Conservation (phyloP, 92 coral and sea anemone genomes). For the Siderastrea radians region DNA sequence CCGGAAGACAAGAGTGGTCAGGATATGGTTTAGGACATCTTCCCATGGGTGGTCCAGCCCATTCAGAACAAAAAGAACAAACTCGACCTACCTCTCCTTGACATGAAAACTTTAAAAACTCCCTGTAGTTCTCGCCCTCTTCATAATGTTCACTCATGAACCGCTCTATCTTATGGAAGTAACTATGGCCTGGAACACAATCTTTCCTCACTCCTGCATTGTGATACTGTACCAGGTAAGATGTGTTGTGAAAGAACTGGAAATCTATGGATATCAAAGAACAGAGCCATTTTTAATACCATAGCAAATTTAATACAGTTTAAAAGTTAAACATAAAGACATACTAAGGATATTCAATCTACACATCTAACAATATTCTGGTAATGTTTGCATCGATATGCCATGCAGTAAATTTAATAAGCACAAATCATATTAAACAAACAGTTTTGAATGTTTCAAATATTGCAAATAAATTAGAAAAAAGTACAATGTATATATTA, state of each 20-base stretch:
- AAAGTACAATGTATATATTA: no score
- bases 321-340: no score
- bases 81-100: conserved; percentile 36
- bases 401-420: no score
- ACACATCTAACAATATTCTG: no score
- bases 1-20: not conserved
- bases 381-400: no score
- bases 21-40: not conserved
- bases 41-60: conserved; percentile 43
- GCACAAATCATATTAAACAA: not conserved
- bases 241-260: conserved; percentile 54
- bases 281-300: no score
- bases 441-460: conserved; percentile 15
- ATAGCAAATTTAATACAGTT: no score
- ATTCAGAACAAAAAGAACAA: conserved; percentile 53
- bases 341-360: no score
- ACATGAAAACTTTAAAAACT: conserved; percentile 49
- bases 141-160: conserved; percentile 56
- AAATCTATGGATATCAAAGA: conserved; percentile 23
- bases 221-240: conserved; percentile 47
- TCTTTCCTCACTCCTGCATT: conserved; percentile 43
- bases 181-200: conserved; percentile 14
- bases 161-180: conserved; percentile 25
- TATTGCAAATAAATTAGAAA: not conserved
- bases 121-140: conserved; percentile 70